Base-by-base conservation (phyloP, 2,113 vertebrate species). In the Chascanopsetta lugubris region DNA sequence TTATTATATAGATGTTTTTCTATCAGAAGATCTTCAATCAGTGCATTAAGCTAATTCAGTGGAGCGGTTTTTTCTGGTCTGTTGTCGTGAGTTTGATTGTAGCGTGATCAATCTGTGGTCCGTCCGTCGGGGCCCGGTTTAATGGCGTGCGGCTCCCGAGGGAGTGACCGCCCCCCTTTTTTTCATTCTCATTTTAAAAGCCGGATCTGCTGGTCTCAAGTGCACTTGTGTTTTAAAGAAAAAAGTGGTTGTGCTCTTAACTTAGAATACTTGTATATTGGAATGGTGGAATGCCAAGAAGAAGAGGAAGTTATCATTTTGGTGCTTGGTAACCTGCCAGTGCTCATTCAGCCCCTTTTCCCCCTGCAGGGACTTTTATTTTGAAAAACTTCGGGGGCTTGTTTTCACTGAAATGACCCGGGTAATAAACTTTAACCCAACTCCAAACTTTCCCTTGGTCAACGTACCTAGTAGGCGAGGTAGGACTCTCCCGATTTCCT, bases 21-120 rank as follows among this genome's bases (percentile, higher is more conserved):
- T 30, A 76, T 78, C 64, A 26, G 55, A 78, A 47, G 40, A 73
- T 58, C 73, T 80, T 84, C 57, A 79, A 86, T 79, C 87, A 90
- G 86, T 76, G 76, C 87, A 87, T 89, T 90, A 90, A 89, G 89
- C 87, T 90, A 90, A n/a, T 81, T 72, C 55, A 65, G 61, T 71
- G 5, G 24, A 69, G n/a, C n/a, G n/a, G 66, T 86, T 77, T 56
- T 66, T 61, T 66, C 64, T 24, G 51, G 67, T 83, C 66, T 34
- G 20, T 75, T 54, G n/a, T 3, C 42, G 58, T 80, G 54, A 65
- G 70, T 78, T 72, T 64, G 79, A 85, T 81, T 88, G 81, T 84
- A 77, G 78, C 26, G 56, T 68, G 13, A 79, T 81, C 79, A 79
- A 61, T 83, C 73, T 15, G 12, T 38, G 12, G 15, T 38, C 34